Evolutionary conservation across 2,113 vertebrate species (phyloP).

Genomic region (Rallus limicola): DNA sequence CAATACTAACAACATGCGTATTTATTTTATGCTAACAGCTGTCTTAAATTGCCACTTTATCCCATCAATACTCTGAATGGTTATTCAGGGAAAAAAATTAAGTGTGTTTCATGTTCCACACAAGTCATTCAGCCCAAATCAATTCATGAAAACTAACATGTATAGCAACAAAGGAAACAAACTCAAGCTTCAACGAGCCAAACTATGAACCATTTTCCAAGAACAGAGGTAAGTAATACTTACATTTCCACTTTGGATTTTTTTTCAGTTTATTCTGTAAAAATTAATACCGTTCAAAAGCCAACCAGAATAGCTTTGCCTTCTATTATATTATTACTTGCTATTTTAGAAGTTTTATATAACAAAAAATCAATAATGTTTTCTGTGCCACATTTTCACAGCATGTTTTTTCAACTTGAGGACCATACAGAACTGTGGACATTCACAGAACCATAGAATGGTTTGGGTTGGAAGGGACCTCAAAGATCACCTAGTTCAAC

Average conservation of each 20-base stretch:
- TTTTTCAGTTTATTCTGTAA: neutral
- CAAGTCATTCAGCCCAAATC: constrained; percentile 40
- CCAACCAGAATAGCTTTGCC: neutral
- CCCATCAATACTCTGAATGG: constrained; percentile 47
- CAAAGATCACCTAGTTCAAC: too few species aligned
- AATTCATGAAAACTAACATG: neutral
- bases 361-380: neutral
- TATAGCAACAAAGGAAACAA: constrained; percentile 40
- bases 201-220: constrained; percentile 30
- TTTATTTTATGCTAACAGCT: neutral
- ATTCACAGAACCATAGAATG: too few species aligned
- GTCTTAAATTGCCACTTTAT: constrained; percentile 45
- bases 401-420: neutral
- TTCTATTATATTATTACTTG: neutral
- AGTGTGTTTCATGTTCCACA: constrained; percentile 55
- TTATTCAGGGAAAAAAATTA: neutral
- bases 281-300: neutral
- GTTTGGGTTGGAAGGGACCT: too few species aligned
- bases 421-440: neutral
- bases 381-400: neutral
- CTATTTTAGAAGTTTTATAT: neutral
- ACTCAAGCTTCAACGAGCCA: constrained; percentile 47
- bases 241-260: neutral
- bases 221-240: constrained; percentile 1
- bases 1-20: neutral